Percentiles rank a stretch among this genome's conserved stretches.
These are phyloP conservation scores for Hyles euphorbiae DNA, from an alignment of 1,140 invertebrate genomes.

Conservation along the genomic window DNA sequence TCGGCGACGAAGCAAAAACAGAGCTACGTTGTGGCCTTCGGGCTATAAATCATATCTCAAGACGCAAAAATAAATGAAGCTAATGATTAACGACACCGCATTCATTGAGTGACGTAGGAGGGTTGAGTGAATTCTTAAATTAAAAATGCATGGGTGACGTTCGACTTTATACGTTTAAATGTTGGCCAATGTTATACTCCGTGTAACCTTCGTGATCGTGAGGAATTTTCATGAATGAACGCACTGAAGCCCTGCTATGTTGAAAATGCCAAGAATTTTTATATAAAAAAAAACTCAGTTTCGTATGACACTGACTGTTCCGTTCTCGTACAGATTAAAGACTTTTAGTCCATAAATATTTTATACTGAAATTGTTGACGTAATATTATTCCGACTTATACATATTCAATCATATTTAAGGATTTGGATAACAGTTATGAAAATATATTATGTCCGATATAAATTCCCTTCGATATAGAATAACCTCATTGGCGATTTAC, in stretches of 20 bases:
- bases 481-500: constrained; percentile 35
- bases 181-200: background rate
- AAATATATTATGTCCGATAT: constrained; percentile 11
- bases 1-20: constrained; percentile 66
- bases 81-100: constrained; percentile 70
- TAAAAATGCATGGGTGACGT: constrained; percentile 29
- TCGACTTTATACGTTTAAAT: too few relatives aligned
- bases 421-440: constrained; percentile 13
- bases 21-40: constrained; percentile 60
- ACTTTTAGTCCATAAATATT: too few relatives aligned
- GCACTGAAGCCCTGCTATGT: too few relatives aligned
- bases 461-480: constrained; percentile 25
- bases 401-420: too few relatives aligned
- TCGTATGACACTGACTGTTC: too few relatives aligned
- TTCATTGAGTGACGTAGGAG: constrained; percentile 45
- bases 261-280: too few relatives aligned
- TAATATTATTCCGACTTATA: too few relatives aligned
- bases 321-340: too few relatives aligned
- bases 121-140: constrained; percentile 55
- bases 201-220: background rate
- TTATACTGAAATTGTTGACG: too few relatives aligned
- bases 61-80: constrained; percentile 73
- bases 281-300: too few relatives aligned
- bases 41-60: constrained; percentile 72
- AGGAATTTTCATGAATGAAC: too few relatives aligned